phyloP scores from a whole-genome alignment of 2,113 vertebrate genomes.

The Hemibagrus wyckioides region DNA sequence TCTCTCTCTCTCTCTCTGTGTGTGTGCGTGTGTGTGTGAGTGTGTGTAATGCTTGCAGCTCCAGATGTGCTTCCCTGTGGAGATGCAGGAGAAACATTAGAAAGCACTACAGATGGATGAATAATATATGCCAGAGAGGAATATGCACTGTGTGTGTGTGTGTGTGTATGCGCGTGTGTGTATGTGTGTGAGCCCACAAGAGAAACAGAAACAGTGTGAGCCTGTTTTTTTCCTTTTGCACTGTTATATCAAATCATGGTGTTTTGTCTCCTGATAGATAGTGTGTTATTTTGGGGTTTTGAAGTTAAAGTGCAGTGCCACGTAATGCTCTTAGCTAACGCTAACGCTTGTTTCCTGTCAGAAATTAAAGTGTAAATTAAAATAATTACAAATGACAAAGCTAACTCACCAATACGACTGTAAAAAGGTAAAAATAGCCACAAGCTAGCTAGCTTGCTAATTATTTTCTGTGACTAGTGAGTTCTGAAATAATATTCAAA shows the following conservation, averaged over 20 bases:
- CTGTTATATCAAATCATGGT: neutral
- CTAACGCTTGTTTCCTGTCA: neutral
- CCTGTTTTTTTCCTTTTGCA: neutral
- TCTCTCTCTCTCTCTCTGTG: neutral
- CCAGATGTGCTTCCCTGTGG: slow-evolving; percentile 52
- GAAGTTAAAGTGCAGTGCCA: neutral
- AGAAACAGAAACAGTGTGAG: neutral
- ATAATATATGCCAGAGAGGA: slow-evolving; percentile 45
- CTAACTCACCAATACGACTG: too few species aligned
- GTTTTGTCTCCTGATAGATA: neutral
- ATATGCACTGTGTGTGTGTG: slow-evolving; percentile 31
- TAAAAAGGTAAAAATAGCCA: neutral
- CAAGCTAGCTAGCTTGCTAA: neutral
- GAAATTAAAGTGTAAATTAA: neutral
- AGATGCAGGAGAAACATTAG: slow-evolving; percentile 45
- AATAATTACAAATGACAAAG: neutral
- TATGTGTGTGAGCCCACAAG: slow-evolving; percentile 33
- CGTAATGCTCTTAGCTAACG: neutral
- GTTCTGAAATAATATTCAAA: neutral
- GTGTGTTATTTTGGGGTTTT: neutral
- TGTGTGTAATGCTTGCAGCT: slow-evolving; percentile 19
- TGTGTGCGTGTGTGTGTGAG: slow-evolving; percentile 15
- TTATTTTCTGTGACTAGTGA: neutral
- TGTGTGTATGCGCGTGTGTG: slow-evolving; percentile 46
- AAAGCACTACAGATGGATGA: slow-evolving; percentile 56